phyloP scores from a whole-genome alignment of 2,888 invertebrate genomes.

The Nematopogon swammerdamellus region DNA sequence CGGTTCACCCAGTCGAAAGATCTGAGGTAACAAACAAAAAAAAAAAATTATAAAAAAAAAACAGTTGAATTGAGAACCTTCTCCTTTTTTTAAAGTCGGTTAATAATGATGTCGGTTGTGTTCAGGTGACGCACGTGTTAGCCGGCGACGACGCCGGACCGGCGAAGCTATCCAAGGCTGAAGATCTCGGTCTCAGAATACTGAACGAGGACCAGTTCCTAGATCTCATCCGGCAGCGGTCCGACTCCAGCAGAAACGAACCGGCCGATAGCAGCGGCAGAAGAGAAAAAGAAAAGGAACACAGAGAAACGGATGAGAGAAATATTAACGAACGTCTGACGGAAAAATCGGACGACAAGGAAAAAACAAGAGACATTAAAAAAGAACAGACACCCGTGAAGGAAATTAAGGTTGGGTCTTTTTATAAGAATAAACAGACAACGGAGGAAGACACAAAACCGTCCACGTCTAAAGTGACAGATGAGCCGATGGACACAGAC shows the following conservation, averaged over 20 bases:
- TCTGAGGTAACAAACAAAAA: too few relatives aligned
- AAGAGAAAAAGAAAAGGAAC: conserved; percentile 7
- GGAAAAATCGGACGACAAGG: conserved; percentile 13
- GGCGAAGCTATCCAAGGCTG: conserved; percentile 76
- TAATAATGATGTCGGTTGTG: too few relatives aligned
- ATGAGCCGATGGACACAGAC: not conserved
- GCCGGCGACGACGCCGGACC: conserved; percentile 86
- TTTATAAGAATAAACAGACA: not conserved
- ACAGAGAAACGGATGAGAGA: conserved; percentile 3
- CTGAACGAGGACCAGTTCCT: conserved; percentile 81
- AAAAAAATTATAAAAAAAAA: too few relatives aligned
- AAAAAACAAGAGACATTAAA: conserved; percentile 16
- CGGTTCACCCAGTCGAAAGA: too few relatives aligned
- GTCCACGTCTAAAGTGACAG: not conserved
- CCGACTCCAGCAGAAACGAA: conserved; percentile 15
- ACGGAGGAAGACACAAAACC: not conserved
- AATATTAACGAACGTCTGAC: conserved; percentile 13
- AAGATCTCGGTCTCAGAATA: conserved; percentile 65
- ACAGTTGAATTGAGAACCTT: too few relatives aligned
- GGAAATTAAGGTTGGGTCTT: conserved; percentile 8
- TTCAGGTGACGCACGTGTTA: conserved; percentile 71
- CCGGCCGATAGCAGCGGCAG: not conserved
- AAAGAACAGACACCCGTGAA: conserved; percentile 10
- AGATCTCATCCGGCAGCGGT: conserved; percentile 66
- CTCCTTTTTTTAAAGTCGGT: too few relatives aligned